Evolutionary conservation across 2,888 invertebrate genomes (phyloP).

Genomic region (Leucophenga montana): DNA sequence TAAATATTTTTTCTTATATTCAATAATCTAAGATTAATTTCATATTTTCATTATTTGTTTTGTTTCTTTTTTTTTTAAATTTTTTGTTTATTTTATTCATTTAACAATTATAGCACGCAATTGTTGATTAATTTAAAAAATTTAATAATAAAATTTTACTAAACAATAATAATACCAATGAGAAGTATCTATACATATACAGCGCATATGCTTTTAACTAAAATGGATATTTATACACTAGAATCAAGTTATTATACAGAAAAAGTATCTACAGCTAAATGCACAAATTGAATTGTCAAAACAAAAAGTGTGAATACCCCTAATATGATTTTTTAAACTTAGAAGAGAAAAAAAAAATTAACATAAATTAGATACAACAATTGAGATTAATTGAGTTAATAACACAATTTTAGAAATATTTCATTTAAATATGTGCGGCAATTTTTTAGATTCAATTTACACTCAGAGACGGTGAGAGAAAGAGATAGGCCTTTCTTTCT

Average conservation of each 20-base stretch:
- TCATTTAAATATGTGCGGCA: not conserved
- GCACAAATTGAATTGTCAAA: too few species aligned
- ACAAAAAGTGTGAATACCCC: too few species aligned
- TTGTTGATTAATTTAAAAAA: slow-evolving; percentile 42
- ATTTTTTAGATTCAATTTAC: slow-evolving; percentile 22
- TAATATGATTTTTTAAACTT: too few species aligned
- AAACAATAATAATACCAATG: slow-evolving; percentile 14
- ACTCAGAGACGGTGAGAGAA: not conserved
- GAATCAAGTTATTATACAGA: too few species aligned
- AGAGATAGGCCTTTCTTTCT: too few species aligned
- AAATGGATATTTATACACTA: slow-evolving; percentile 17
- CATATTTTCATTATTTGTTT: not conserved
- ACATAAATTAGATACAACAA: slow-evolving; percentile 22
- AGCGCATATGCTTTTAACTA: slow-evolving; percentile 11
- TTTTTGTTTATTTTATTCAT: slow-evolving; percentile 42
- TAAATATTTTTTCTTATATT: slow-evolving; percentile 62
- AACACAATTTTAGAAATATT: not conserved
- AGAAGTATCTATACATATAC: not conserved
- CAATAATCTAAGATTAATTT: slow-evolving; percentile 45
- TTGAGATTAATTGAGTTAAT: slow-evolving; percentile 19
- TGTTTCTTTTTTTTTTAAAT: too few species aligned
- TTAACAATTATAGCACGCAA: slow-evolving; percentile 70
- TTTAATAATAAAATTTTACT: slow-evolving; percentile 24
- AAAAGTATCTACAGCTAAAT: too few species aligned
- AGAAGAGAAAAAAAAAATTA: slow-evolving; percentile 31